These are phyloP conservation scores for Agrotis puta DNA, from an alignment of 2,888 invertebrate species.

Conservation along the genomic window DNA sequence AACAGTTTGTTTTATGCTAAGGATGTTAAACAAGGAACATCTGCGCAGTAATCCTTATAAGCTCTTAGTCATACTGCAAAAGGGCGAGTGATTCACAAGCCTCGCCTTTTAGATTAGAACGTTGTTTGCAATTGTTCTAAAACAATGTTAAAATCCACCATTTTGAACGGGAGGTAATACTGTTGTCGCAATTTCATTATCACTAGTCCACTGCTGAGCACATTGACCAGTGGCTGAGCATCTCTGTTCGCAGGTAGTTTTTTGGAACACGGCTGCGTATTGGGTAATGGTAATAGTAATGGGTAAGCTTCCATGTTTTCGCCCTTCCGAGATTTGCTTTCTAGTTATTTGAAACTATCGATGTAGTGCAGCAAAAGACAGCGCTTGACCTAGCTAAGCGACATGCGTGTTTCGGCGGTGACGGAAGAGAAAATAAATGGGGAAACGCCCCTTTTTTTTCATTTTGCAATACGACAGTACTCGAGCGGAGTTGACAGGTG, in stretches of 20 bases:
- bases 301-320: background rate
- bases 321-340: background rate
- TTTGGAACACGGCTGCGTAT: background rate
- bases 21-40: constrained; percentile 28
- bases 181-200: background rate
- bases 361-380: no score
- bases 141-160: constrained; percentile 3
- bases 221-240: no score
- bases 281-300: no score
- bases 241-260: background rate
- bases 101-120: constrained; percentile 32
- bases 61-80: constrained; percentile 59
- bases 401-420: no score
- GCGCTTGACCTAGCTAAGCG: no score
- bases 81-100: constrained; percentile 58
- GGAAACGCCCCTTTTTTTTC: no score
- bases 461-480: no score
- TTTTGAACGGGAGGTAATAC: no score
- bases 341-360: background rate
- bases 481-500: no score
- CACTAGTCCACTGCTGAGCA: no score
- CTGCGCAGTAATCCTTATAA: constrained; percentile 28
- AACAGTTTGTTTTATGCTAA: constrained; percentile 22
- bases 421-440: no score
- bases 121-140: constrained; percentile 13